These are phyloP conservation scores for Lissocephala sabroskyi DNA, from an alignment of 2,888 invertebrate genomes.

Conservation along the genomic window DNA sequence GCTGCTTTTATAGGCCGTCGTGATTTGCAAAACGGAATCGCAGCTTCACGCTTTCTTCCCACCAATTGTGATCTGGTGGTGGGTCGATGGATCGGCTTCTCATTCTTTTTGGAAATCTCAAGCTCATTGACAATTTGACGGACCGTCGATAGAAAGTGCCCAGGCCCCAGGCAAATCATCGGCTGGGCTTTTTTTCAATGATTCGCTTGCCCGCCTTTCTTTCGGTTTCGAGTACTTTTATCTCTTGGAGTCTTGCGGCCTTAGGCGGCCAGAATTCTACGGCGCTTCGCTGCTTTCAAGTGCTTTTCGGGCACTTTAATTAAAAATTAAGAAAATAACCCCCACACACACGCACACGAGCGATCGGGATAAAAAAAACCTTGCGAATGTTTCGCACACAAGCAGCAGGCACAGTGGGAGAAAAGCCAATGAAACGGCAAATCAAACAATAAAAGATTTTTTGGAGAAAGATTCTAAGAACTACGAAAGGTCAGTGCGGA, in stretches of 20 bases:
- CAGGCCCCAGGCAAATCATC: too few species aligned
- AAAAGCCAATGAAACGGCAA: too few species aligned
- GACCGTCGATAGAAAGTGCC: too few species aligned
- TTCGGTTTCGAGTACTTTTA: conserved; percentile 36
- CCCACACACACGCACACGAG: background rate
- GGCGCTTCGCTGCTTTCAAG: conserved; percentile 3
- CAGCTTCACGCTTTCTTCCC: conserved; percentile 35
- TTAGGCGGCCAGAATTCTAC: background rate
- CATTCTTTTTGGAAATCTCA: too few species aligned
- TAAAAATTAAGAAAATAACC: conserved; percentile 26
- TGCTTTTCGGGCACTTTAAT: conserved; percentile 16
- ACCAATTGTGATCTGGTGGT: conserved; percentile 6
- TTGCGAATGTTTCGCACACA: too few species aligned
- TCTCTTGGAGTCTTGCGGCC: conserved; percentile 20
- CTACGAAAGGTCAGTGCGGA: too few species aligned
- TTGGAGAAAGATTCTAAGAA: too few species aligned
- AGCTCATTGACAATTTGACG: too few species aligned
- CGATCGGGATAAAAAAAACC: too few species aligned
- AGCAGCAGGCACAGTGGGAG: too few species aligned
- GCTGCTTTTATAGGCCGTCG: conserved; percentile 26
- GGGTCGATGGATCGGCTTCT: too few species aligned
- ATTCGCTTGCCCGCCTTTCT: conserved; percentile 4
- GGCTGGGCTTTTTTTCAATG: background rate
- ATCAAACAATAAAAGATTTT: too few species aligned
- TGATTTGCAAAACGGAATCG: conserved; percentile 32